Conservation (phyloP, 2,113 vertebrate genomes). For the Kryptolebias marmoratus region DNA sequence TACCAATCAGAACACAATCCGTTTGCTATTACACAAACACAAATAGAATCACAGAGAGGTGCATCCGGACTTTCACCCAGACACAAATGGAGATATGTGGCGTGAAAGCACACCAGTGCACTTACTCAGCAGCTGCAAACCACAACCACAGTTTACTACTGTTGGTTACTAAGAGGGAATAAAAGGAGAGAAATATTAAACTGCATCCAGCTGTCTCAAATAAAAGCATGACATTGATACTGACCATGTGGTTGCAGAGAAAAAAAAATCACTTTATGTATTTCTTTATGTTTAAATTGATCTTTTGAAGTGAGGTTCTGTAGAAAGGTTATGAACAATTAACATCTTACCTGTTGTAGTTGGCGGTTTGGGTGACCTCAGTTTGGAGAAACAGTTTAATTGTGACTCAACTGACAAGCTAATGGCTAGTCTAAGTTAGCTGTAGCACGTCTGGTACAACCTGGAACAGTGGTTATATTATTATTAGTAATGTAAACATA, state of each 20-base stretch:
- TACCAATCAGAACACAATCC: slow-evolving; percentile 58
- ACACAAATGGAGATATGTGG: slow-evolving; percentile 54
- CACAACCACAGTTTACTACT: slow-evolving; percentile 21
- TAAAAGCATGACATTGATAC: neutral
- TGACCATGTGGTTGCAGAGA: neutral
- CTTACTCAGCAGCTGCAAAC: slow-evolving; percentile 39
- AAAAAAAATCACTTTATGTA: too few relatives aligned
- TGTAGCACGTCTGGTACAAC: too few relatives aligned
- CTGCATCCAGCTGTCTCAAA: neutral
- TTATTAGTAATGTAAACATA: too few relatives aligned
- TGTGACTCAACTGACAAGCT: too few relatives aligned
- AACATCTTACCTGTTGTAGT: too few relatives aligned
- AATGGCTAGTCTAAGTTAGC: too few relatives aligned
- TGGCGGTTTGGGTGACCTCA: too few relatives aligned
- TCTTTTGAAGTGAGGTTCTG: too few relatives aligned
- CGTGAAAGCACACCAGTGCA: slow-evolving; percentile 39
- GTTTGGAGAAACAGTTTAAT: too few relatives aligned
- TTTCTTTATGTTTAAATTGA: too few relatives aligned
- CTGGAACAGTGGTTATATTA: too few relatives aligned
- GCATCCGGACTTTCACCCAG: slow-evolving; percentile 25
- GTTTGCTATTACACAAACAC: slow-evolving; percentile 61
- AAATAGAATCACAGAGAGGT: slow-evolving; percentile 51
- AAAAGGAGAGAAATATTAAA: slow-evolving; percentile 4
- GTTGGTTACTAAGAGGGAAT: slow-evolving; percentile 18
- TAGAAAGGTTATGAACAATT: too few relatives aligned